These are phyloP conservation scores for Eupsittula cactorum DNA, from an alignment of 2,113 vertebrate genomes.

Conservation along the genomic window DNA sequence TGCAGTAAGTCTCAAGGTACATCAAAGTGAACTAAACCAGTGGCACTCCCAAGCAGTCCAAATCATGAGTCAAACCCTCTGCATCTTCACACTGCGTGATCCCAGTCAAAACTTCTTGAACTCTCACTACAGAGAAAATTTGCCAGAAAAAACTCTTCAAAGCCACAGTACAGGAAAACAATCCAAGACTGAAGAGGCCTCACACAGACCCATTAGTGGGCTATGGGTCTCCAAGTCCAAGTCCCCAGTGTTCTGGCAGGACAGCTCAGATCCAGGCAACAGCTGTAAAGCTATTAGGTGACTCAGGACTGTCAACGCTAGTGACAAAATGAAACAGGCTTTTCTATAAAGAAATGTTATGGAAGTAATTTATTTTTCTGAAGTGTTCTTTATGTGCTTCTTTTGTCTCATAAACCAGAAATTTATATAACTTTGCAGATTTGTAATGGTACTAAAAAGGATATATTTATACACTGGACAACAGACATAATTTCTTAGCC, in stretches of 20 bases:
- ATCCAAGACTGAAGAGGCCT: neutral
- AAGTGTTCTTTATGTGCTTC: neutral
- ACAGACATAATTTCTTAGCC: neutral
- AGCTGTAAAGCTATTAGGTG: neutral
- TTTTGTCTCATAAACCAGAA: neutral
- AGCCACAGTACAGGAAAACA: neutral
- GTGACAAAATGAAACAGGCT: neutral
- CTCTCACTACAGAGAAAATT: neutral
- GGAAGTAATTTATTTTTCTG: neutral
- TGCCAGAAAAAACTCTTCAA: neutral
- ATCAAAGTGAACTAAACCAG: neutral
- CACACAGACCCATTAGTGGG: neutral
- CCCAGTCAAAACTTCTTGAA: neutral
- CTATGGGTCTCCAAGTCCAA: neutral
- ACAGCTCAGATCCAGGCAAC: neutral
- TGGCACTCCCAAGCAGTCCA: neutral
- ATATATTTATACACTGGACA: neutral
- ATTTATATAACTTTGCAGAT: neutral
- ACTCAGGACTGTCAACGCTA: neutral
- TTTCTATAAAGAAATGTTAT: neutral
- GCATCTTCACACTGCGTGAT: neutral
- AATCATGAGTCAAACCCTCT: neutral
- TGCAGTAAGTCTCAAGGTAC: neutral
- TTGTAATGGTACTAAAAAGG: neutral
- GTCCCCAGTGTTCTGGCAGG: neutral